Evolutionary conservation across 2,113 vertebrate genomes (phyloP), one percentile per base, ranked within the genome.

Genomic region (Corythoichthys intestinalis): DNA sequence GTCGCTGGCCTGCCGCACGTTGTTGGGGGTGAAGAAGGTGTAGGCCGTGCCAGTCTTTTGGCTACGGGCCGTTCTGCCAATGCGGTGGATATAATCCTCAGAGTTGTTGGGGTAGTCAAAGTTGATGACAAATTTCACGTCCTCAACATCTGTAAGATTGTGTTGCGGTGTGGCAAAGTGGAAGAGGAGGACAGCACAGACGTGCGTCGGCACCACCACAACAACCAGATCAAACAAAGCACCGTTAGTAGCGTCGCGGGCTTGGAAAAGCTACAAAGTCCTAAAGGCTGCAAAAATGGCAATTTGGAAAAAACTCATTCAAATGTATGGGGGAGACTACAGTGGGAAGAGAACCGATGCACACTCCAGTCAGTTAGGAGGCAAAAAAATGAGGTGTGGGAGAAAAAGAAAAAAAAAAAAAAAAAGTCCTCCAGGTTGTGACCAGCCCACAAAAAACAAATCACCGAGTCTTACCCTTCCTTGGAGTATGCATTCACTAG

Each of bases 61-160:
- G 92, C 97, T 99, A 91, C 97, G 97, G 86, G 97, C 97, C 70
- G 97, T 98, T 91, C 97, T 92, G 92, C 97, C 97, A 92, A 99
- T 99, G 89, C 97, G 97, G 92, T 99, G 97, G 92, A 99, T 98
- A 96, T 99, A 99, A 92, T 99, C 97, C 94, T 99, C 97, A 88
- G 97, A 99, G 94, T 98, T 98, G 96, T 99, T 99, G 90, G 97
- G 97, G 95, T 99, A 99, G 95, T 99, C 97, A 95, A 95, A 99
- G 96, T 99, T 99, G 94, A 99, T 99, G 95, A 99, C 97, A 96
- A 99, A 99, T 97, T 99, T 99, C 91, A 99, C 95, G 91, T 99
- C 97, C 94, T 99, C 97, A 89, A 99, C 97, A 98, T 99, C 97
- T 99, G 97, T 95, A 95, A 94, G 91, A 83, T 80, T 85, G 93